phyloP scores from a whole-genome alignment of 2,888 invertebrate genomes.

The Chirona hameri region DNA sequence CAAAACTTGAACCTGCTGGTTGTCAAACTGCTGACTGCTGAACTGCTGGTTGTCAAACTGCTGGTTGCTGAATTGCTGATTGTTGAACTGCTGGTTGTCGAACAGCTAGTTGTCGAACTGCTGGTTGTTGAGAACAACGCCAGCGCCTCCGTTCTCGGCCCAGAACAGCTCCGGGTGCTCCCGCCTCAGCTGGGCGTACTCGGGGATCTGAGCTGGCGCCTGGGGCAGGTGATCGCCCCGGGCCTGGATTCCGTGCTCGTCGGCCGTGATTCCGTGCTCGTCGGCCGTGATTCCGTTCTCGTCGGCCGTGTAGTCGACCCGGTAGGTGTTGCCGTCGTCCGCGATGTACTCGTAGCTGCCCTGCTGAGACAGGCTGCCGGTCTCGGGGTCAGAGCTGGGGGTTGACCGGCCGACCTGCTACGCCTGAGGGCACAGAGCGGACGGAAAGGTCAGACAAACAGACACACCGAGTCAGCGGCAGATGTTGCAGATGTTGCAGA shows the following conservation, averaged over 20 bases:
- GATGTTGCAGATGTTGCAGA: too few species aligned
- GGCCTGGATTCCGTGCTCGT: background rate
- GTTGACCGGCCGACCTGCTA: background rate
- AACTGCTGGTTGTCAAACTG: background rate
- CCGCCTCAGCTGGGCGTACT: background rate
- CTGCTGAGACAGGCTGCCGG: background rate
- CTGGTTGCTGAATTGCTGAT: too few species aligned
- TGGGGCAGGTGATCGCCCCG: background rate
- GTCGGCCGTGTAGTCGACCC: background rate
- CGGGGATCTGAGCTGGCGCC: constrained; percentile 1
- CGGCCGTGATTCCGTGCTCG: too few species aligned
- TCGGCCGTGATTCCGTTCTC: too few species aligned
- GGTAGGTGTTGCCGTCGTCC: background rate
- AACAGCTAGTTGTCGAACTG: background rate
- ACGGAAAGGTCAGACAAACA: too few species aligned
- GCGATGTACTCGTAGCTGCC: background rate
- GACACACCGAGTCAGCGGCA: background rate
- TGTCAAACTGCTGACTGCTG: background rate
- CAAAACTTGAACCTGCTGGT: background rate
- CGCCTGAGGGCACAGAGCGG: background rate
- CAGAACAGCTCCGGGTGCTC: constrained; percentile 9
- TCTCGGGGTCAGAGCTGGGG: background rate
- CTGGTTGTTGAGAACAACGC: background rate
- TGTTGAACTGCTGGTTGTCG: background rate
- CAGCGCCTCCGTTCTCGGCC: background rate